A percentile compares a stretch with the other conserved stretches of the same genome.
Evolutionary conservation across 2,113 vertebrate species (phyloP).

Genomic region (Oreocharis arfaki): DNA sequence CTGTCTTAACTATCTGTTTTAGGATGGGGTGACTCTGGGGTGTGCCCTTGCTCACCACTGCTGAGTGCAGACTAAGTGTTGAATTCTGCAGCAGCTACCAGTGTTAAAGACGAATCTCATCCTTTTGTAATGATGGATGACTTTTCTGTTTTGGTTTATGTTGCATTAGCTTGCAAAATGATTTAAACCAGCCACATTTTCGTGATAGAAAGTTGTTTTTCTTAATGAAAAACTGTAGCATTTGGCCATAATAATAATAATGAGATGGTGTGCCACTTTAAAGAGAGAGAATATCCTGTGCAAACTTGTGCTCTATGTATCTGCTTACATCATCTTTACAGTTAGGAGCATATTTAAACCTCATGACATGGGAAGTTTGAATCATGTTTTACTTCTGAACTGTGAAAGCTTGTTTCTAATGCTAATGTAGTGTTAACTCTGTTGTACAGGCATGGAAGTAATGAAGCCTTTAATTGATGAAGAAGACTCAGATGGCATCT

Average conservation of each 20-base stretch:
- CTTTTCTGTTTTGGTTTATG: background rate
- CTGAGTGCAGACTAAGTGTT: background rate
- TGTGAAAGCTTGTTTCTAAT: background rate
- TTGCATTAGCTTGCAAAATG: background rate
- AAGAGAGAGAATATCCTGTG: background rate
- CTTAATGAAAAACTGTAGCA: background rate
- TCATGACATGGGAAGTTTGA: background rate
- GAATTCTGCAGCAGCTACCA: background rate
- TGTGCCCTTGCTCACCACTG: background rate
- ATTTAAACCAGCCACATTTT: background rate
- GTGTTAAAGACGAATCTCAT: background rate
- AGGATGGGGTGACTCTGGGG: background rate
- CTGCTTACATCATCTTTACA: background rate
- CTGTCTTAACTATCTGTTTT: background rate
- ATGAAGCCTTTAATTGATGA: slow-evolving; percentile 79
- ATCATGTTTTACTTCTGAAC: background rate
- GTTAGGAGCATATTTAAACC: background rate
- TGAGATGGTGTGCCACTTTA: background rate
- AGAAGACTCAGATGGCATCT: slow-evolving; percentile 65
- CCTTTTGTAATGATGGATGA: background rate
- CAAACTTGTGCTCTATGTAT: background rate
- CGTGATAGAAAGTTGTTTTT: background rate
- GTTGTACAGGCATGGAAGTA: slow-evolving; percentile 75
- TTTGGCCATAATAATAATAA: background rate
- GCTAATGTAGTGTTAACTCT: background rate